Percentiles rank a stretch among this genome's conserved stretches.
Evolutionary conservation across 2,797 vertebrate species (phyloP).

Genomic region (Gadopsis bispinosus): DNA sequence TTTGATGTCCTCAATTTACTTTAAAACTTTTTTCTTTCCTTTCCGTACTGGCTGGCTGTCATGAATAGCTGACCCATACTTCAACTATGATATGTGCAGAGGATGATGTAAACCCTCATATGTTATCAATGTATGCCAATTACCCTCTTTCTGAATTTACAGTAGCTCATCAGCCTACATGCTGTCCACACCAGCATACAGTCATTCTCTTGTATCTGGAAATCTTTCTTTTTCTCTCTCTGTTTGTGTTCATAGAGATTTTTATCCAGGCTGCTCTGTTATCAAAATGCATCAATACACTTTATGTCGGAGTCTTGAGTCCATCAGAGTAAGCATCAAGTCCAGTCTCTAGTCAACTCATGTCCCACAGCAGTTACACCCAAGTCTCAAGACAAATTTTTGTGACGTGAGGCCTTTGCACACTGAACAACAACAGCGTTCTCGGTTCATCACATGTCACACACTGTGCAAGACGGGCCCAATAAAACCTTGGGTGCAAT

Average conservation of each 20-base stretch:
- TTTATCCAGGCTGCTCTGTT: conserved; percentile 36
- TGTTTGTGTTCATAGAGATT: conserved; percentile 44
- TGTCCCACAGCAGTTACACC: neutral
- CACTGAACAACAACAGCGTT: neutral
- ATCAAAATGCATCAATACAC: conserved; percentile 17
- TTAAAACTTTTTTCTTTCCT: neutral
- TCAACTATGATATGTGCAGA: conserved; percentile 47
- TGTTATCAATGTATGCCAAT: conserved; percentile 57
- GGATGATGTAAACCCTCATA: conserved; percentile 72
- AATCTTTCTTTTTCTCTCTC: conserved; percentile 30
- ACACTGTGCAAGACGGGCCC: neutral
- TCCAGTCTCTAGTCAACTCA: conserved; percentile 20
- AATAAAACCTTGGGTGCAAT: neutral
- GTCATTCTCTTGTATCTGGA: conserved; percentile 22
- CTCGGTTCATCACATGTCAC: neutral
- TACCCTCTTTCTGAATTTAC: conserved; percentile 46
- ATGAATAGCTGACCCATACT: conserved; percentile 50
- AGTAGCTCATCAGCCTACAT: conserved; percentile 44
- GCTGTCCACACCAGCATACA: conserved; percentile 35
- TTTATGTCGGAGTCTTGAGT: neutral
- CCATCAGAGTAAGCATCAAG: conserved; percentile 12
- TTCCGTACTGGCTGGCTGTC: neutral
- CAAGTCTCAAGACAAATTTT: neutral
- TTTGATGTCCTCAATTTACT: neutral
- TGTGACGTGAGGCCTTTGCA: neutral